Conservation (phyloP, 1,140 invertebrate species). For the Orchesella cincta region DNA sequence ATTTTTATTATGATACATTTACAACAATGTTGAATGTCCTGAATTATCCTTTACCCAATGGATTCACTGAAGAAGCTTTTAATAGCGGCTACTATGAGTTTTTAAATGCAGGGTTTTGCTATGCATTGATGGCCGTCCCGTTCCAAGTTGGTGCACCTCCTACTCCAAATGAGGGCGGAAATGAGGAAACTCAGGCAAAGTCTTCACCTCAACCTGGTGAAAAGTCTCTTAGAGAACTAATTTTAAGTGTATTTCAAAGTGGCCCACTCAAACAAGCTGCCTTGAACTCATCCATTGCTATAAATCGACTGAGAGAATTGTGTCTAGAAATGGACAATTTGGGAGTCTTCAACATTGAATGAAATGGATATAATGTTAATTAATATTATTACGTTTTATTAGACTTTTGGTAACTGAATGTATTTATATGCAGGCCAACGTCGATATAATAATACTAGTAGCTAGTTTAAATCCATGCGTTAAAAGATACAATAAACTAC, state of each 20-base stretch:
- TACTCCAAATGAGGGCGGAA: no score
- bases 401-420: no score
- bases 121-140: background rate
- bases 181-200: background rate
- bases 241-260: background rate
- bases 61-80: background rate
- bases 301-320: background rate
- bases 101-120: background rate
- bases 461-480: no score
- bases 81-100: background rate
- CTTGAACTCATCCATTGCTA: background rate
- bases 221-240: background rate
- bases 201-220: background rate
- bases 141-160: slow-evolving; percentile 9
- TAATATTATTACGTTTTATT: no score
- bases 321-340: background rate
- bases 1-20: background rate
- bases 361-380: no score
- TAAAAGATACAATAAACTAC: no score
- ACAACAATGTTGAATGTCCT: background rate
- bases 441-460: no score
- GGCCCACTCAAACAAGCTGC: background rate
- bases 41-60: background rate
- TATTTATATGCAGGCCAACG: no score
- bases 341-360: no score